A percentile compares a stretch with the other conserved stretches of the same genome.
These are phyloP conservation scores for Lacanobia wlatinum DNA, from an alignment of 2,888 invertebrate genomes.

Conservation along the genomic window DNA sequence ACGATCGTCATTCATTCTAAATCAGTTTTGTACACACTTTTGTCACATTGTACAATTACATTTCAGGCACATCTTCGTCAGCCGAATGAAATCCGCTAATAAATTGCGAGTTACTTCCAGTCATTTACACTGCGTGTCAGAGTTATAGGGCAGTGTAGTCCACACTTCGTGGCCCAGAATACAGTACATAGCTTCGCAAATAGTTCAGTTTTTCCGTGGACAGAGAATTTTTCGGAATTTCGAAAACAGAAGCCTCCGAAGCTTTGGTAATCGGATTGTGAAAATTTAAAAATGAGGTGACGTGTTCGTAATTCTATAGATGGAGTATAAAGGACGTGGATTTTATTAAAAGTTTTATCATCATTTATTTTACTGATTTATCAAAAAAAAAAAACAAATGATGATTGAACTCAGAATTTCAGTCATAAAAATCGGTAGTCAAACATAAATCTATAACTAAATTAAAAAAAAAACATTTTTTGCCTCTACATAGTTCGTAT, in stretches of 20 bases:
- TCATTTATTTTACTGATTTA: too few species aligned
- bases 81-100: conserved; percentile 1
- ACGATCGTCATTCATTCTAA: too few species aligned
- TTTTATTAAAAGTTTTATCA: not conserved
- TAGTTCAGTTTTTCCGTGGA: conserved; percentile 70
- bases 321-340: not conserved
- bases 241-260: not conserved
- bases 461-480: too few species aligned
- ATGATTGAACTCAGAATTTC: too few species aligned
- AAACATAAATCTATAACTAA: too few species aligned
- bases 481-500: too few species aligned
- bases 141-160: conserved; percentile 73
- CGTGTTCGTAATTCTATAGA: not conserved
- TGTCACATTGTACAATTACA: too few species aligned
- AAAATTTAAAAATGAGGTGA: conserved; percentile 33
- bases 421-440: too few species aligned
- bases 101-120: conserved; percentile 56
- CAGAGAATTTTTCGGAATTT: conserved; percentile 49
- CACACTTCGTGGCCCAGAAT: conserved; percentile 70
- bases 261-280: conserved; percentile 32
- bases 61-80: too few species aligned
- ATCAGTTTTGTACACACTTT: too few species aligned
- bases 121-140: conserved; percentile 34
- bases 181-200: conserved; percentile 73
- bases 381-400: too few species aligned